Base-by-base conservation (phyloP, 2,888 invertebrate genomes). In the Zaprionus obscuricornis region DNA sequence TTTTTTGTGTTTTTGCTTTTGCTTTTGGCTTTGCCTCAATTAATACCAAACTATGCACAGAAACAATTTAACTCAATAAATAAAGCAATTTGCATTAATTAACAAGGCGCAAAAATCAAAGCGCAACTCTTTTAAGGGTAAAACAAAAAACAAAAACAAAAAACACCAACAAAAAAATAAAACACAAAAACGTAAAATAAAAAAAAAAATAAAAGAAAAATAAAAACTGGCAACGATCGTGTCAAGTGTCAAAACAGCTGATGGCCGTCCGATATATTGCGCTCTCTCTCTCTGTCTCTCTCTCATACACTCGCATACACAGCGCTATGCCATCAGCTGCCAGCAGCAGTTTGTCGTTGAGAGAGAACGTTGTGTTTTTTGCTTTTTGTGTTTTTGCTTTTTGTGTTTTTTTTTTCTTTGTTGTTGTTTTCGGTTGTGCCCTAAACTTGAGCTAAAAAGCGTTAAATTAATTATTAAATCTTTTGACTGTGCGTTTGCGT, bases 181-280 rank as follows among this genome's bases (percentile, higher is more conserved):
- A 31, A 46, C 49, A 11, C 22, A 1, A 18, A 52, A 46, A 11
- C 20, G 17, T 20, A 51, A 51, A 31, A 37, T 8, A 36, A 49
- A 10, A 16, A 39, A 13, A 14, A 11, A 13, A n/a, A 6, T 16
- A 34, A 51, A 42, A 16, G 29, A 26, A 5, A 26, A 34, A 18
- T 36, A 29, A 46, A 59, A 22, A 66, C 46, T 37, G 43, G 31
- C 59, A 47, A 51, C 55, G 79, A 79, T 79, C 79, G 79, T 85
- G 83, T 79, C 83, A 82, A 79, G 69, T 83, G 83, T 83, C 81
- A 66, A 52, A 79, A 79, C 79, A 79, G 79, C 79, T 79, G 79
- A 76, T 57, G 57, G 42, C 49, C 26, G 37, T 37, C 33, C n/a
- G n/a, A 46, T 36, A 45, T 77, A 36, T 6, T 66, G 69, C 79